These are phyloP conservation scores for Cariama cristata DNA, from an alignment of 2,113 vertebrate genomes.

Conservation along the genomic window DNA sequence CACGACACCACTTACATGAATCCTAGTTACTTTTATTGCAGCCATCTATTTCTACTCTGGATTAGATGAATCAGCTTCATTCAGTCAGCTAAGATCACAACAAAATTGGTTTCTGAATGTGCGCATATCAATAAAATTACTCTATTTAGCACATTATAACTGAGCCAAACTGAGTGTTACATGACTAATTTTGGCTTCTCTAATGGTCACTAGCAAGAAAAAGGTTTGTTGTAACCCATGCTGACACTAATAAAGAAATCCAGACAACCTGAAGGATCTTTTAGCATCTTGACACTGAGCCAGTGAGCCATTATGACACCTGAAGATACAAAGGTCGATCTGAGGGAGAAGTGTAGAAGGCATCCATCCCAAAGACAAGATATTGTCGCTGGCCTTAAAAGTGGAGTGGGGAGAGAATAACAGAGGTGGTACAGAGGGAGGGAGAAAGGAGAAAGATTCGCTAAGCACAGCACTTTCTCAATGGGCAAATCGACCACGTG, in stretches of 20 bases:
- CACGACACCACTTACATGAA: background rate
- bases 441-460: background rate
- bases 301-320: background rate
- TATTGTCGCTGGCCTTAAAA: background rate
- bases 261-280: background rate
- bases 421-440: accelerated
- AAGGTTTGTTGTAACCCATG: background rate
- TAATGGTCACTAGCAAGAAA: background rate
- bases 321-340: background rate
- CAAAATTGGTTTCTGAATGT: background rate
- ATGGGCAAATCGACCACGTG: background rate
- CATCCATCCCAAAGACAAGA: background rate
- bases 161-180: background rate
- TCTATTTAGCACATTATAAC: background rate
- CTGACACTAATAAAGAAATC: background rate
- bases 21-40: background rate
- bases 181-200: background rate
- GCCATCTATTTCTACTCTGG: background rate
- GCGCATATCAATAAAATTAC: background rate
- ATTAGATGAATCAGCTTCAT: background rate
- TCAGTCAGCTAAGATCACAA: background rate
- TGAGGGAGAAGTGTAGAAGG: background rate
- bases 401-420: background rate
- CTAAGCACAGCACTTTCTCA: background rate
- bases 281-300: background rate